Evolutionary conservation across 1,140 invertebrate genomes (phyloP), one percentile per base, ranked within the genome.

Genomic region (Drosophila carrolli): DNA sequence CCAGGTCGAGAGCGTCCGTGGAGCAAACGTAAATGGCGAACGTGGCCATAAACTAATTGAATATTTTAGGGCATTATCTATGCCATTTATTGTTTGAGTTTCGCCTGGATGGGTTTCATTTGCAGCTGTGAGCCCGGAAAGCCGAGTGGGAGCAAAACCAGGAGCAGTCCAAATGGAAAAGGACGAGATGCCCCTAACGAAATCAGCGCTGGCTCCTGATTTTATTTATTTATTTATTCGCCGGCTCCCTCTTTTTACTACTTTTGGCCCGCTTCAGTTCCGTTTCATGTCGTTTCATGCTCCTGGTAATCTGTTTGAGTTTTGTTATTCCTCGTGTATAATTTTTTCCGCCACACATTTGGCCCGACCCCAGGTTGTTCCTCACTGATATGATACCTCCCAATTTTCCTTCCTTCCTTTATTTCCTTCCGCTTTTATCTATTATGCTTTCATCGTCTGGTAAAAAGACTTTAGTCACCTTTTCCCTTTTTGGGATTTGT

Each of bases 31-130:
- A 58, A 68, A 76, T 48, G 58, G 48, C 63, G 70, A 75, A 88
- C 83, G 75, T 78, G 79, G 84, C 59, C 84, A 89, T 88, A 88
- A 89, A 89, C 83, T 88, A 88, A 88, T 88, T 88, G 83, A 88
- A 88, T 88, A 88, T 88, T 88, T 88, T 83, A 41, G 68, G 77
- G 71, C 84, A 88, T 89, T 88, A 88, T 89, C 83, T 88, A 84
- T 77, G 83, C 84, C 84, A 89, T 88, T 88, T 88, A 88, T 88
- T 83, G 83, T 83, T 88, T 72, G 79, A 82, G 84, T 89, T 85
- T 88, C 79, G 62, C 83, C 75, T 80, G 76, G 84, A 73, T 83
- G 84, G 54, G 48, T 88, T 88, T 88, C 76, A 88, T 83, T 83
- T 85, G 70, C 83, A 79, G 83, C 81, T 80, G 72, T 48, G 35